Base-by-base conservation (phyloP, 2,797 vertebrate genomes). In the Dromococcyx pavoninus region DNA sequence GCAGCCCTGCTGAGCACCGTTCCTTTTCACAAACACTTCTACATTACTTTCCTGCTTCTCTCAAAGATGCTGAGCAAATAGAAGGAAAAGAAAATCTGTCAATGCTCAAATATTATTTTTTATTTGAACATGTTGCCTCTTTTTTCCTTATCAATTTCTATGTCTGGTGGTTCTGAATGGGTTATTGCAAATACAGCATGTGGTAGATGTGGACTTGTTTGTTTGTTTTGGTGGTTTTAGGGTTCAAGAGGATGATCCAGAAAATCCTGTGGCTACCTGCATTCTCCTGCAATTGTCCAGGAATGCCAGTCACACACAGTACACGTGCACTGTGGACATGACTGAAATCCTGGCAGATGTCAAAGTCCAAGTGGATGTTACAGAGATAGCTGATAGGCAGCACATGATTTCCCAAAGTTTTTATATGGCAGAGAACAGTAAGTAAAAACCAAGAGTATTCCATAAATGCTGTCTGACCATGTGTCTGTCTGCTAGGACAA, bases 281-380 rank as follows among this genome's bases (percentile, higher is more conserved):
- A 86, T 11, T 85, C 97, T 98, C 32, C 37, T 64, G 44, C 83
- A 44, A 5, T 62, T 94, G 13, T 33, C 83, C 46, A 86, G 86
- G 48, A 98, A 95, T 3, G 32, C 32, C 65, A 97, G 95, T 2
- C 96, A 97, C 2, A 44, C 35, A 0, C 32, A 76, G 30, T 98
- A 98, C 58, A 37, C 5, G 0, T 98, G 98, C 66, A 97, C 53
- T 41, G 96, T 98, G 80, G 93, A 97, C 23, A 96, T 98, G 96
- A 89, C 58, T 21, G 48, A 3, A 3, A 84, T 98, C 48, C 53
- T 93, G 77, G 90, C 90, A 5, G 96, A 97, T 7, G 62, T 91
- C 37, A 60, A 61, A 35, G 97, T 98, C 86, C 89, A 54, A 1
- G 96, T 98, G 93, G 89, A 88, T 71, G 62, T 94, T 76, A 97